Evolutionary conservation across 2,888 invertebrate species (phyloP).

Genomic region (Drosophila ezoana): DNA sequence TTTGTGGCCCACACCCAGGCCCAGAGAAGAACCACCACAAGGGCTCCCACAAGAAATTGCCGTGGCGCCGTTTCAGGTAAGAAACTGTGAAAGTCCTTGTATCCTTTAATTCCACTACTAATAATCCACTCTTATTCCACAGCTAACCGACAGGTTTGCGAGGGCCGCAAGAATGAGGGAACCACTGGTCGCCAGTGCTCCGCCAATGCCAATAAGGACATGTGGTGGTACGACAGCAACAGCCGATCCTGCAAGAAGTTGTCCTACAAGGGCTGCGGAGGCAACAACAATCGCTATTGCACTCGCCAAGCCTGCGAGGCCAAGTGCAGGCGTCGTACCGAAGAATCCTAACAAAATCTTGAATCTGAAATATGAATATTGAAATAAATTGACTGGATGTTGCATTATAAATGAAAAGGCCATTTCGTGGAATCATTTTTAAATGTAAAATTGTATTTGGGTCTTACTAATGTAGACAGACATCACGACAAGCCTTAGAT

Average conservation of each 20-base stretch:
- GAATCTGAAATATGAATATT: neutral
- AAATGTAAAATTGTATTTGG: too few species aligned
- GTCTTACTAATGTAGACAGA: too few species aligned
- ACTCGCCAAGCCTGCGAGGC: neutral
- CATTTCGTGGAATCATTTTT: too few species aligned
- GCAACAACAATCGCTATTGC: slow-evolving; percentile 23
- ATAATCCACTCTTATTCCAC: too few species aligned
- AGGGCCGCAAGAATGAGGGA: too few species aligned
- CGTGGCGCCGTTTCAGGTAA: too few species aligned
- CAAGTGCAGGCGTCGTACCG: neutral
- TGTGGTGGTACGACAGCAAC: slow-evolving; percentile 32
- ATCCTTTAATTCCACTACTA: too few species aligned
- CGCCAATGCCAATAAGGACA: neutral
- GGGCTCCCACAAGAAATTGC: too few species aligned
- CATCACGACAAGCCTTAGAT: too few species aligned
- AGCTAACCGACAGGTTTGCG: too few species aligned
- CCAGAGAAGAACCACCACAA: neutral
- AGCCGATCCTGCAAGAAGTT: neutral
- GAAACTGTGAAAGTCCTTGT: too few species aligned
- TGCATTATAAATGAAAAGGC: neutral
- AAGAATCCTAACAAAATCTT: neutral
- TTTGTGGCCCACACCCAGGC: slow-evolving; percentile 20
- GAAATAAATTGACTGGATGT: neutral
- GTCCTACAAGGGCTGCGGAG: slow-evolving; percentile 17
- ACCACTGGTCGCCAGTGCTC: too few species aligned